These are phyloP conservation scores for Poecilia velifera DNA, from an alignment of 2,797 vertebrate genomes.

Conservation along the genomic window DNA sequence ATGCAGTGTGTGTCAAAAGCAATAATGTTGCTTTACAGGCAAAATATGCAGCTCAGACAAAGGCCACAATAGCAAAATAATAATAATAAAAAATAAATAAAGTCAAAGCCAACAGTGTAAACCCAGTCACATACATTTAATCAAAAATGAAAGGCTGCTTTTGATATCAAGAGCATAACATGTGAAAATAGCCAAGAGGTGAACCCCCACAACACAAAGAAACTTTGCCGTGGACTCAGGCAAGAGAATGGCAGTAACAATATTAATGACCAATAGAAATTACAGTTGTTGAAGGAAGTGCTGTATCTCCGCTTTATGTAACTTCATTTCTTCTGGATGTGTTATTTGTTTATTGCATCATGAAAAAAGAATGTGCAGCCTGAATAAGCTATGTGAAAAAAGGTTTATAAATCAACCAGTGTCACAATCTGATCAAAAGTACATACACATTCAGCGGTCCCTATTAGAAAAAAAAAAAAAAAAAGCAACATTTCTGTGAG, in stretches of 20 bases:
- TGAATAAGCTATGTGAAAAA: not conserved
- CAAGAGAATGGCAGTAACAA: conserved; percentile 17
- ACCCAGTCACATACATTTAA: conserved; percentile 26
- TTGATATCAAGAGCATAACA: conserved; percentile 37
- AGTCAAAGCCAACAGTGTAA: conserved; percentile 11
- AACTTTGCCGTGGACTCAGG: not conserved
- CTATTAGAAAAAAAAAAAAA: too few species aligned
- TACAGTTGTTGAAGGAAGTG: conserved; percentile 33
- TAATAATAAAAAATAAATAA: conserved; percentile 3
- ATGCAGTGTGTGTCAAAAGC: conserved; percentile 23
- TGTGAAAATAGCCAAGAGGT: conserved; percentile 37
- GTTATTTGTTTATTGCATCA: not conserved
- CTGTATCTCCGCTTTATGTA: conserved; percentile 19
- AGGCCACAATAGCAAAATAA: conserved; percentile 10
- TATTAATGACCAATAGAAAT: conserved; percentile 28
- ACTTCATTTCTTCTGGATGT: not conserved
- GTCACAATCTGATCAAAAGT: not conserved
- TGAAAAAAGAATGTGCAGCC: not conserved
- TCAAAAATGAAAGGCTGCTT: conserved; percentile 28
- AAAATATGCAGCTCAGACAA: conserved; percentile 19
- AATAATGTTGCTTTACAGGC: conserved; percentile 18
- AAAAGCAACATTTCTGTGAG: too few species aligned
- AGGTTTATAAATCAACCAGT: not conserved
- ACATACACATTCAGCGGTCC: not conserved
- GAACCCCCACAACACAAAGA: conserved; percentile 3